phyloP scores from a whole-genome alignment of 2,797 vertebrate genomes.

The Hyperoplus lanceolatus region DNA sequence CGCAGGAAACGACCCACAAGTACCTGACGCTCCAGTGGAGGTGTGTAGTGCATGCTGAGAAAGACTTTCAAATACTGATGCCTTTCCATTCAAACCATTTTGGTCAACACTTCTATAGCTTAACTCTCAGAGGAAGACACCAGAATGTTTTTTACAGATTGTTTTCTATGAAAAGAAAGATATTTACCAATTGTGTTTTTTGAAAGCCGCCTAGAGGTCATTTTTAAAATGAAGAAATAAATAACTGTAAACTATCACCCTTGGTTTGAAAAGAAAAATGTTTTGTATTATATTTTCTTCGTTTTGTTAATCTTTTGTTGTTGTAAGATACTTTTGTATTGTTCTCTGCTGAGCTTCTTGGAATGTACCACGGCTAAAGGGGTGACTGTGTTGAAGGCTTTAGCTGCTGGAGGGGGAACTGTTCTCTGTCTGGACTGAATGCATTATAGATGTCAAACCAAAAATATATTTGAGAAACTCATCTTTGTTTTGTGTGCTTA shows the following conservation, averaged over 20 bases:
- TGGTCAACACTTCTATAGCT: slow-evolving; percentile 60
- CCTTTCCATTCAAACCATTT: slow-evolving; percentile 65
- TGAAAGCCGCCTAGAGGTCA: slow-evolving; percentile 55
- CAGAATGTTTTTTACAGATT: slow-evolving; percentile 84
- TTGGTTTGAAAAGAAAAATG: slow-evolving; percentile 48
- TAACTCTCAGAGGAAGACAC: slow-evolving; percentile 81
- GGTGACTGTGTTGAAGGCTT: slow-evolving; percentile 44
- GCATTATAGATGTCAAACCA: slow-evolving; percentile 85
- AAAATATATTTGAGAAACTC: slow-evolving; percentile 85
- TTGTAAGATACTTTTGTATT: slow-evolving; percentile 78
- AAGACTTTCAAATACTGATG: slow-evolving; percentile 59
- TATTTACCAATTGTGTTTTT: slow-evolving; percentile 81
- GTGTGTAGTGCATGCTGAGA: slow-evolving; percentile 33
- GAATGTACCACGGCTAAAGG: slow-evolving; percentile 67
- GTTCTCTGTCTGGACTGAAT: slow-evolving; percentile 79
- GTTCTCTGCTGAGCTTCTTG: slow-evolving; percentile 69
- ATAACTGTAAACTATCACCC: slow-evolving; percentile 67
- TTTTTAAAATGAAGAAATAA: slow-evolving; percentile 67
- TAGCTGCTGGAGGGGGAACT: slow-evolving; percentile 55
- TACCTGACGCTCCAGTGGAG: slow-evolving; percentile 15
- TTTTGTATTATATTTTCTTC: slow-evolving; percentile 66
- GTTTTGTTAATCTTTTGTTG: slow-evolving; percentile 44
- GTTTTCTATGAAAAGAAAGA: slow-evolving; percentile 84
- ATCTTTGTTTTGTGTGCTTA: slow-evolving; percentile 51
- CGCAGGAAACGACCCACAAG: slow-evolving; percentile 43